Evolutionary conservation across 2,113 vertebrate genomes (phyloP).

Genomic region (Turdus rufiventris): DNA sequence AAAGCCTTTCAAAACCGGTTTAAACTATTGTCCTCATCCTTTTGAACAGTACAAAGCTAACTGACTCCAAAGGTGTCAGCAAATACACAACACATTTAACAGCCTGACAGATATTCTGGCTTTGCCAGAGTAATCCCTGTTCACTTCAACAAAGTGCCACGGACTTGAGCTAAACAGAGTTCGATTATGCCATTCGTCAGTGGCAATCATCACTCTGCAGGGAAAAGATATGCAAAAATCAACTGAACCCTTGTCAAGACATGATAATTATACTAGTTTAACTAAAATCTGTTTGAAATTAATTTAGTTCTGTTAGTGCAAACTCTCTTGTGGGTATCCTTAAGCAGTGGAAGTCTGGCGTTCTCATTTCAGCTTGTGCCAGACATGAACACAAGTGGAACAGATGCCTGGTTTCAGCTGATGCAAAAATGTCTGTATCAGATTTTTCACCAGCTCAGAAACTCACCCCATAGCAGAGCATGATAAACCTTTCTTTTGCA

Average conservation of each 20-base stretch:
- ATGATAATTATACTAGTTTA: conserved; percentile 11
- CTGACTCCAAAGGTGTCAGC: not conserved
- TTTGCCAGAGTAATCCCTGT: not conserved
- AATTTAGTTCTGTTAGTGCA: not conserved
- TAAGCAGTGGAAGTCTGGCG: not conserved
- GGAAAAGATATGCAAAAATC: not conserved
- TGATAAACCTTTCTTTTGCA: not conserved
- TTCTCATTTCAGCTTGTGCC: not conserved
- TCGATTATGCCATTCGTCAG: not conserved
- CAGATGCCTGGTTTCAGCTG: not conserved
- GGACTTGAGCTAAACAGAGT: not conserved
- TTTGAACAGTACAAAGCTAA: not conserved
- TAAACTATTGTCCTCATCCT: not conserved
- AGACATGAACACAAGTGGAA: not conserved
- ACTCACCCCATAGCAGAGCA: not conserved
- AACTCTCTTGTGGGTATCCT: not conserved
- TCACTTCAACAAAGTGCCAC: not conserved
- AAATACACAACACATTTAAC: not conserved
- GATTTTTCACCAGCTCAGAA: not conserved
- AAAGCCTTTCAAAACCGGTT: not conserved
- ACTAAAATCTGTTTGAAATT: conserved; percentile 28
- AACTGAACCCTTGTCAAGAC: not conserved
- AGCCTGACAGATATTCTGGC: not conserved
- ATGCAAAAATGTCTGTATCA: not conserved
- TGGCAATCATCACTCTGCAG: not conserved